A percentile compares a stretch with the other conserved stretches of the same genome.
Evolutionary conservation across 2,113 vertebrate genomes (phyloP).

Genomic region (Scatophagus argus): DNA sequence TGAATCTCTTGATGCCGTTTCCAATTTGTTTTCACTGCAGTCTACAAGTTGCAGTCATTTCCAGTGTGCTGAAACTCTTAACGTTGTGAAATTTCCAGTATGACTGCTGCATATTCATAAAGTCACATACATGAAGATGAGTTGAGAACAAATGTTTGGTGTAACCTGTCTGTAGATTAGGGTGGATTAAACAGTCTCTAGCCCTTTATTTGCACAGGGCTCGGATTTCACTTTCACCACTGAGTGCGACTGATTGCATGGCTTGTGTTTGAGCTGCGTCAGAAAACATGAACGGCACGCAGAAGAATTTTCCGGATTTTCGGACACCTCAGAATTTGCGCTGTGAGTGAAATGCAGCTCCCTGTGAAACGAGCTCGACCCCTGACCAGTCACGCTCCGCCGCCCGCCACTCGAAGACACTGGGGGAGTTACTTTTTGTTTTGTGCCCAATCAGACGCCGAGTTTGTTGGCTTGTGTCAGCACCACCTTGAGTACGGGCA

Average conservation of each 20-base stretch:
- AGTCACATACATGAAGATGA: not conserved
- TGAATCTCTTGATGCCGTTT: slow-evolving; percentile 4
- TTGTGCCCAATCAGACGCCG: slow-evolving; percentile 83
- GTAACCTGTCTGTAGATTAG: not conserved
- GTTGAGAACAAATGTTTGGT: not conserved
- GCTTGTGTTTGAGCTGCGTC: slow-evolving; percentile 66
- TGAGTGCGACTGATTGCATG: slow-evolving; percentile 59
- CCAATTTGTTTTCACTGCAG: not conserved
- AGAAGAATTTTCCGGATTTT: slow-evolving; percentile 33
- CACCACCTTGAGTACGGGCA: slow-evolving; percentile 98
- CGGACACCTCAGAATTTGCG: slow-evolving; percentile 26
- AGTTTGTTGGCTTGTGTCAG: slow-evolving; percentile 97
- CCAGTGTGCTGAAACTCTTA: not conserved
- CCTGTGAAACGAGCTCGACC: slow-evolving; percentile 15
- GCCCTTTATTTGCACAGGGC: slow-evolving; percentile 20
- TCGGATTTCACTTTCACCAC: slow-evolving; percentile 55
- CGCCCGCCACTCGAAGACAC: not conserved
- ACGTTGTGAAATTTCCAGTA: not conserved
- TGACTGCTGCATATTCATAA: not conserved
- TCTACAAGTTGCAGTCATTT: not conserved
- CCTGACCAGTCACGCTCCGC: not conserved
- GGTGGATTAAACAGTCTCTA: not conserved
- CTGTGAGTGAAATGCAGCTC: slow-evolving; percentile 1
- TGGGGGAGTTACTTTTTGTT: not conserved
- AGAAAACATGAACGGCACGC: slow-evolving; percentile 50